These are phyloP conservation scores for Agrypnia vestita DNA, from an alignment of 1,140 invertebrate genomes.

Conservation along the genomic window DNA sequence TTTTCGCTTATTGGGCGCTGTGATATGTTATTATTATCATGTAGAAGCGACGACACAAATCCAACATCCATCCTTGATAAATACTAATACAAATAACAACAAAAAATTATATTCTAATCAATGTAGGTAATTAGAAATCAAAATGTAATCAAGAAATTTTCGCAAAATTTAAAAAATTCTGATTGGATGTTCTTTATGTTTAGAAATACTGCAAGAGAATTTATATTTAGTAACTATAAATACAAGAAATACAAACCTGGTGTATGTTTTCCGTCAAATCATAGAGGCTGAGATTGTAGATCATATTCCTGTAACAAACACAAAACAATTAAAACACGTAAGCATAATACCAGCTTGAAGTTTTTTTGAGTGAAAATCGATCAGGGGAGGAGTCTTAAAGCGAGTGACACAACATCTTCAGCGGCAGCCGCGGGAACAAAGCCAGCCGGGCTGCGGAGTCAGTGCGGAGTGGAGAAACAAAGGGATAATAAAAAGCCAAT, in stretches of 20 bases:
- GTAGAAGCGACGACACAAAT: too few relatives aligned
- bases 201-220: background rate
- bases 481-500: conserved; percentile 38
- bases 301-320: conserved; percentile 55
- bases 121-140: too few relatives aligned
- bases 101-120: too few relatives aligned
- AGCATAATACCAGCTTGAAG: background rate
- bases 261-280: conserved; percentile 54
- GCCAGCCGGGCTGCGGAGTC: background rate
- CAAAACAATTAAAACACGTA: conserved; percentile 44
- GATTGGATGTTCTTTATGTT: too few relatives aligned
- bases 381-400: background rate
- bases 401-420: background rate
- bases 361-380: conserved; percentile 12
- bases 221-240: background rate
- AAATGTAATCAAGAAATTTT: too few relatives aligned
- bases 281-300: conserved; percentile 56
- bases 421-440: background rate
- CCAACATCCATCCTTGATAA: too few relatives aligned
- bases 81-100: too few relatives aligned
- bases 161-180: too few relatives aligned
- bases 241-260: conserved; percentile 48
- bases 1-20: too few relatives aligned
- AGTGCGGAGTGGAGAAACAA: conserved; percentile 7
- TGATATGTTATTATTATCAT: too few relatives aligned